Evolutionary conservation across 2,797 vertebrate species (phyloP).

Genomic region (Podarcis siculus): DNA sequence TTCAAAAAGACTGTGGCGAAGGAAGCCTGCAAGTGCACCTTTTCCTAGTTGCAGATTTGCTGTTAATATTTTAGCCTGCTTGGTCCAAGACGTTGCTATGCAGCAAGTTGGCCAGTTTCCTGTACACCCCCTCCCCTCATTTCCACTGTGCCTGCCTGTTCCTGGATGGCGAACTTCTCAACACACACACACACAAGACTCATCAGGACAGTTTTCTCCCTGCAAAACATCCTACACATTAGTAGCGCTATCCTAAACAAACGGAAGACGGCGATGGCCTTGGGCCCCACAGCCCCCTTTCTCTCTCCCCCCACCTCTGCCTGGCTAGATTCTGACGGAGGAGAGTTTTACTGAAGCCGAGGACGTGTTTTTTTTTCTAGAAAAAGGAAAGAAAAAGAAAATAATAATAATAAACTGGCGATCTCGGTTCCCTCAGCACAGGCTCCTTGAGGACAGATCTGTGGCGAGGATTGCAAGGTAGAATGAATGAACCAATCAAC

Average conservation of each 20-base stretch:
- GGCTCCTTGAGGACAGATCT: background rate
- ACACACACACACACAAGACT: background rate
- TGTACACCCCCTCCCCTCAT: background rate
- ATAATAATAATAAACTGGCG: background rate
- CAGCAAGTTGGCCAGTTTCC: background rate
- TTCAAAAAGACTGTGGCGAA: background rate
- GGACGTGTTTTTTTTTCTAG: background rate
- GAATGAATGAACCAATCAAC: background rate
- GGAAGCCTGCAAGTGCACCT: background rate
- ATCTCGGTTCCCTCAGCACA: background rate
- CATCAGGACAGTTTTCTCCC: background rate
- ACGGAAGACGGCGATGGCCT: background rate
- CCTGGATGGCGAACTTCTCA: background rate
- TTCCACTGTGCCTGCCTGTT: too few species aligned
- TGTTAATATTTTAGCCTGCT: background rate
- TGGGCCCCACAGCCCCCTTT: background rate
- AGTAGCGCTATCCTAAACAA: background rate
- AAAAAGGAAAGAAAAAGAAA: background rate
- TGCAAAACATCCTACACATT: background rate
- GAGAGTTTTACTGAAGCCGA: conserved; percentile 11
- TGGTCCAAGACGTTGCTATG: background rate
- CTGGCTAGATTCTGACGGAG: background rate
- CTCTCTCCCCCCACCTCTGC: background rate
- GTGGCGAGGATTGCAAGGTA: conserved; percentile 20
- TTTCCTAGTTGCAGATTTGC: background rate